Evolutionary conservation across 2,888 invertebrate species (phyloP).

Genomic region (Limenitis camilla): DNA sequence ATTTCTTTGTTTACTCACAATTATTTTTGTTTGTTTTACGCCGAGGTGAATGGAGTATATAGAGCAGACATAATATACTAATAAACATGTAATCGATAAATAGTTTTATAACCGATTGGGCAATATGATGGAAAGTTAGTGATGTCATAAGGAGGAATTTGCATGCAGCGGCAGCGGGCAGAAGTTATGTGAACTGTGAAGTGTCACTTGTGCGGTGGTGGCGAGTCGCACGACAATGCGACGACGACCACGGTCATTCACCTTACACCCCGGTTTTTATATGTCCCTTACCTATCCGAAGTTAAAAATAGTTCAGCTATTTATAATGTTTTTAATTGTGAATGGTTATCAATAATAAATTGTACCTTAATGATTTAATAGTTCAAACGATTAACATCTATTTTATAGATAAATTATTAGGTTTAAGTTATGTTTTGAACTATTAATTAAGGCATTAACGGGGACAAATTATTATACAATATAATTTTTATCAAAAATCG

Average conservation of each 20-base stretch:
- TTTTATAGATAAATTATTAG: no score
- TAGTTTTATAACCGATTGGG: slow-evolving; percentile 15
- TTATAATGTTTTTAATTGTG: no score
- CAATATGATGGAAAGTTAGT: slow-evolving; percentile 22
- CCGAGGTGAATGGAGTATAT: no score
- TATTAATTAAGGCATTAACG: no score
- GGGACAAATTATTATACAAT: no score
- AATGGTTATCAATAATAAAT: no score
- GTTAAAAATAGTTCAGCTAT: slow-evolving; percentile 8
- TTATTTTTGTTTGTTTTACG: not conserved
- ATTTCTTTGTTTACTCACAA: no score
- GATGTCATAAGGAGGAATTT: slow-evolving; percentile 24
- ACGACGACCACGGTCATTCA: slow-evolving; percentile 45
- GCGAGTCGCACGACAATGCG: slow-evolving; percentile 35
- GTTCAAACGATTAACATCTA: no score
- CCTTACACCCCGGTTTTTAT: slow-evolving; percentile 34
- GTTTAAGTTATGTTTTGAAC: no score
- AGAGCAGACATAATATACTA: no score
- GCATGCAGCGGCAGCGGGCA: slow-evolving; percentile 22
- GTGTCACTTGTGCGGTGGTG: slow-evolving; percentile 23
- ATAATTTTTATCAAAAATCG: no score
- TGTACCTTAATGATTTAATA: no score
- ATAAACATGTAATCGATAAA: not conserved
- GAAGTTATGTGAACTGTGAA: slow-evolving; percentile 21
- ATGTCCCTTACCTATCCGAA: slow-evolving; percentile 18